A percentile compares a stretch with the other conserved stretches of the same genome.
phyloP scores from a whole-genome alignment of 2,888 invertebrate genomes.

The Hoplodrina blanda region DNA sequence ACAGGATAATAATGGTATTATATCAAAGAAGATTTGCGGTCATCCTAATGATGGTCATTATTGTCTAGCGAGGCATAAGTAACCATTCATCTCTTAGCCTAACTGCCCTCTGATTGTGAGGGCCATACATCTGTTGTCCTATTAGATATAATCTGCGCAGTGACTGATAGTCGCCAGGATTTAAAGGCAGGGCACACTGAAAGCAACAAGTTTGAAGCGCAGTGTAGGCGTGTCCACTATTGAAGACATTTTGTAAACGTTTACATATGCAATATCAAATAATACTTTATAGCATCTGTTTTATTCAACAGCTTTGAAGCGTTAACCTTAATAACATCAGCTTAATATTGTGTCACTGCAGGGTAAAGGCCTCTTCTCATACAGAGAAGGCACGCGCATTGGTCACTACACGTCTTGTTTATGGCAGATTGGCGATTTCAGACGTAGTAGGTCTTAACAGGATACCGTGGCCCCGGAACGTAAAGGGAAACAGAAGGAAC shows the following conservation, averaged over 20 bases:
- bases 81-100: conserved; percentile 46
- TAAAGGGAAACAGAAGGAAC: too few species aligned
- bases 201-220: background rate
- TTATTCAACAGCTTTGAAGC: background rate
- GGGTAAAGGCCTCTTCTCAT: too few species aligned
- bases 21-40: conserved; percentile 44
- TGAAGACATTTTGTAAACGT: background rate
- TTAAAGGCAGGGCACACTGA: conserved; percentile 12
- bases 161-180: conserved; percentile 46
- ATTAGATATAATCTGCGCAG: conserved; percentile 60
- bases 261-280: background rate
- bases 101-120: conserved; percentile 49
- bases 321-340: background rate
- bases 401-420: too few species aligned
- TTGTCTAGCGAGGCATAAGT: conserved; percentile 38
- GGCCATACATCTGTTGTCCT: conserved; percentile 42
- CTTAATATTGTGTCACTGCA: background rate
- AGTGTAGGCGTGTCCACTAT: background rate
- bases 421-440: too few species aligned
- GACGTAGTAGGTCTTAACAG: too few species aligned
- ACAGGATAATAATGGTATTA: conserved; percentile 54
- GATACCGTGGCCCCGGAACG: too few species aligned
- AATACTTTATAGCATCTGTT: too few species aligned
- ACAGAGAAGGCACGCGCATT: too few species aligned
- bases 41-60: conserved; percentile 59